Percentiles rank a stretch among this genome's conserved stretches.
Conservation (phyloP, 2,888 invertebrate species). For the Caenorhabditis plicata region DNA sequence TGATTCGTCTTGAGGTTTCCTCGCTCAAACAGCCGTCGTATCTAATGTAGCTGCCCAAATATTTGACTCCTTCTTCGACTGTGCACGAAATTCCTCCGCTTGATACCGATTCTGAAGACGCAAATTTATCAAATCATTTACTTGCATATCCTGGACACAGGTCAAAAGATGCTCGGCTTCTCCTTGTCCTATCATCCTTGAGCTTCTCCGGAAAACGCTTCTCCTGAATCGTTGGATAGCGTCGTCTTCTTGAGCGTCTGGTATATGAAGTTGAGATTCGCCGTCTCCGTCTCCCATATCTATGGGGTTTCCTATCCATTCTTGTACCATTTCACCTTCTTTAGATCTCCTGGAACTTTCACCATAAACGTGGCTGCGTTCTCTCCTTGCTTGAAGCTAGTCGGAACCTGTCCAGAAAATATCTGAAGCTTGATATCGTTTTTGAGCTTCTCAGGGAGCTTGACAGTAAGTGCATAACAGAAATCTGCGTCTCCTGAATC, state of each 20-base stretch:
- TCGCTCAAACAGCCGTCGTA: too few relatives aligned
- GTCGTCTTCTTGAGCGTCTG: slow-evolving; percentile 54
- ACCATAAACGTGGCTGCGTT: slow-evolving; percentile 75
- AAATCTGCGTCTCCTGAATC: slow-evolving; percentile 62
- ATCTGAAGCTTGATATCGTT: slow-evolving; percentile 66
- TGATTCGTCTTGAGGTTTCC: too few relatives aligned
- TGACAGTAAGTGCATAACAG: slow-evolving; percentile 52
- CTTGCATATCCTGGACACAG: too few relatives aligned
- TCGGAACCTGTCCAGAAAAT: slow-evolving; percentile 75
- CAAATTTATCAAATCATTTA: too few relatives aligned
- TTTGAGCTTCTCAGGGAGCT: too few relatives aligned
- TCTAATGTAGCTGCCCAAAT: too few relatives aligned
- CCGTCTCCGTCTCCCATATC: slow-evolving; percentile 58
- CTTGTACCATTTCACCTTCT: slow-evolving; percentile 73
- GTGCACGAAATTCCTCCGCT: too few relatives aligned
- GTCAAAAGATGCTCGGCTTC: too few relatives aligned
- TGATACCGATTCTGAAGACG: too few relatives aligned
- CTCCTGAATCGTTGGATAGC: slow-evolving; percentile 62
- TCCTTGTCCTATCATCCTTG: too few relatives aligned
- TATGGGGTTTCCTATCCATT: slow-evolving; percentile 64
- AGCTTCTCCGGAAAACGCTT: slow-evolving; percentile 61
- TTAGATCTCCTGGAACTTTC: slow-evolving; percentile 79
- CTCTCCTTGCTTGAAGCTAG: slow-evolving; percentile 79
- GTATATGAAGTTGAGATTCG: slow-evolving; percentile 52
- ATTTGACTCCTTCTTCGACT: too few relatives aligned